Base-by-base conservation (phyloP, 2,797 vertebrate genomes). In the Siniperca scherzeri region DNA sequence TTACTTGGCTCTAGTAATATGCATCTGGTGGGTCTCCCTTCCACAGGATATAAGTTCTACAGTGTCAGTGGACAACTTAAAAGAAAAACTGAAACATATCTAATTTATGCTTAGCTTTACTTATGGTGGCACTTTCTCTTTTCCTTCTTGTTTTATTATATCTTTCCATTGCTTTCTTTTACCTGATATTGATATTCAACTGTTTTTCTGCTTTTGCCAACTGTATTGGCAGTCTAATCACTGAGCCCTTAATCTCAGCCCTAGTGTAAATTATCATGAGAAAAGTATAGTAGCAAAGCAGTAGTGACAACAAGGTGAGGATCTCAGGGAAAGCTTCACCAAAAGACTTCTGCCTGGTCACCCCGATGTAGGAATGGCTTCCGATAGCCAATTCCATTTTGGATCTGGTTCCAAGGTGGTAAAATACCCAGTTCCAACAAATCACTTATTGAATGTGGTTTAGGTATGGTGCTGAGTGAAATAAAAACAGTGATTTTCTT, bases 1-100 rank as follows among this genome's bases (percentile, higher is more conserved):
- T 82, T 74, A 74, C 59, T 70, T 53, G 3, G 44, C 61, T 72
- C 19, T 7, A 50, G 38, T 13, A 76, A 65, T 48, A 56, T 40
- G 33, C 56, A 79, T 70, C 11, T 65, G 67, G 22, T 57, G 42
- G 64, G 17, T 78, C 56, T 69, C 22, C 10, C 25, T 48, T 44
- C 33, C 5, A 68, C 7, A 74, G 53, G 56, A 82, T 10, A 68
- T 9, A 30, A 46, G 60, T 25, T 40, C n/a, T 9, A 19, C 33
- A 17, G 17, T 42, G 67, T 61, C 8, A 44, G 38, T 13, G 52
- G 22, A 33, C 11, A 68, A 22, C 62, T 5, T 2, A 42, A 13
- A 42, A 16, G n/a, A 27, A 3, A 67, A 30, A 59, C 36, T 30
- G 21, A 48, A 67, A 57, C 21, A 55, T 0, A 60, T n/a, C 22